Percentiles rank a stretch among this genome's conserved stretches.
Evolutionary conservation across 2,888 invertebrate species (phyloP).

Genomic region (Apantesis nais): DNA sequence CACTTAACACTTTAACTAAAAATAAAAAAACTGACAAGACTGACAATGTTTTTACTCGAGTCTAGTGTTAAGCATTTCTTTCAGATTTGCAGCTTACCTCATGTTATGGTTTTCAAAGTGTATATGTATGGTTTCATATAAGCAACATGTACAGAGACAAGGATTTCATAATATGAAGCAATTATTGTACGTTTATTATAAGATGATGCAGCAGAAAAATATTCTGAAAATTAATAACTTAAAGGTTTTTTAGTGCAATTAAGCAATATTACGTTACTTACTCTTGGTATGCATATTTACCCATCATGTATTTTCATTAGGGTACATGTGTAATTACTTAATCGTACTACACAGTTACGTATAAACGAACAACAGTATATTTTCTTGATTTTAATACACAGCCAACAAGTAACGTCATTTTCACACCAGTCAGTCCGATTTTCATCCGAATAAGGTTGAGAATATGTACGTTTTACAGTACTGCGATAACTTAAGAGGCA

Average conservation of each 20-base stretch:
- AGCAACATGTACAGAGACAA: background rate
- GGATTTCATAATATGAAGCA: background rate
- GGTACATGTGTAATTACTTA: slow-evolving; percentile 22
- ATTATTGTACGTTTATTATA: background rate
- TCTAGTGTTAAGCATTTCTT: background rate
- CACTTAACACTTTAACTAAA: background rate
- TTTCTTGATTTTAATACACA: slow-evolving; percentile 7
- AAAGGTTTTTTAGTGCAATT: background rate
- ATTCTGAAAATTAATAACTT: background rate
- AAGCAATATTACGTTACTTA: background rate
- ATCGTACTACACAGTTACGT: slow-evolving; percentile 15
- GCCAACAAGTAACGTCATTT: slow-evolving; percentile 8
- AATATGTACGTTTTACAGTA: slow-evolving; percentile 11
- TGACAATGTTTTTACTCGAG: background rate
- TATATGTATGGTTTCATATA: background rate
- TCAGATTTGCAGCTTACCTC: background rate
- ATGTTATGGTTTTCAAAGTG: background rate
- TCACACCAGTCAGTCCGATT: slow-evolving; percentile 18
- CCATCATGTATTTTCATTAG: slow-evolving; percentile 4
- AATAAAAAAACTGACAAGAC: background rate
- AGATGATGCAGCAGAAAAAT: background rate
- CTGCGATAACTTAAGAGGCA: slow-evolving; percentile 20
- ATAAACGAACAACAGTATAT: slow-evolving; percentile 2
- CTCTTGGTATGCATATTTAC: slow-evolving; percentile 4
- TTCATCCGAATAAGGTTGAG: background rate